Percentiles rank a stretch among this genome's conserved stretches.
phyloP scores from a whole-genome alignment of 2,888 invertebrate genomes.

The Drosophila ezoana region DNA sequence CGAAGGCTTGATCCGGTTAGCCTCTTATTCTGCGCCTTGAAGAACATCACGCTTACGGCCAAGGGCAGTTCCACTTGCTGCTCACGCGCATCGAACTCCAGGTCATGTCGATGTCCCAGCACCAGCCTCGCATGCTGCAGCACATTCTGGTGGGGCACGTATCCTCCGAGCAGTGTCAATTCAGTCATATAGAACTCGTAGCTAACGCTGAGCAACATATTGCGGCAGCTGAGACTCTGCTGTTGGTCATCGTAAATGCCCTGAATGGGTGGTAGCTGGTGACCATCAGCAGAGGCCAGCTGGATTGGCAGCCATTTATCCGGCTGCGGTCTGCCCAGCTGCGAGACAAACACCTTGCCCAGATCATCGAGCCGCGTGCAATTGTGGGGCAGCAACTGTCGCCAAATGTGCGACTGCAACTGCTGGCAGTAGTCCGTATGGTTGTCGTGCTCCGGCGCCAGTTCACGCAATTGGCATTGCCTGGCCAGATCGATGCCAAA shows the following conservation, averaged over 20 bases:
- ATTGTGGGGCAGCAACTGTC: slow-evolving; percentile 54
- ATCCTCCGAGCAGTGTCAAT: slow-evolving; percentile 40
- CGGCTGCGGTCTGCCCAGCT: slow-evolving; percentile 78
- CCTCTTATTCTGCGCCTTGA: slow-evolving; percentile 53
- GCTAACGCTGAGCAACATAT: slow-evolving; percentile 79
- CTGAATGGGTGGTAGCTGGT: slow-evolving; percentile 45
- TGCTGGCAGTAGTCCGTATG: slow-evolving; percentile 78
- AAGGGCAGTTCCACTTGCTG: slow-evolving; percentile 77
- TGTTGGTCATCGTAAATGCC: slow-evolving; percentile 66
- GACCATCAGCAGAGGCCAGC: slow-evolving; percentile 52
- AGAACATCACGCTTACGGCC: slow-evolving; percentile 80
- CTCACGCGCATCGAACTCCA: slow-evolving; percentile 80
- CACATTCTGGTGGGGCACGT: slow-evolving; percentile 71
- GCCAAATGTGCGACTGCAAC: slow-evolving; percentile 70
- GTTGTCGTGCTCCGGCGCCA: slow-evolving; percentile 58
- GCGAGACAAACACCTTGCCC: slow-evolving; percentile 69
- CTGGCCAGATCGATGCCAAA: slow-evolving; percentile 79
- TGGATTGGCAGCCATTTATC: slow-evolving; percentile 77
- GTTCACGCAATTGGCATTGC: slow-evolving; percentile 71
- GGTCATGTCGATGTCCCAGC: slow-evolving; percentile 80
- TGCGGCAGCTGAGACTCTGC: slow-evolving; percentile 81
- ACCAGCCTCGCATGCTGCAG: slow-evolving; percentile 72
- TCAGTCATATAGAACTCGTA: slow-evolving; percentile 80
- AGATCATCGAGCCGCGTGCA: slow-evolving; percentile 46
- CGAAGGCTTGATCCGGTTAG: slow-evolving; percentile 1